A percentile compares a stretch with the other conserved stretches of the same genome.
phyloP scores from a whole-genome alignment of 2,888 invertebrate genomes.

The Liodrosophila aerea region DNA sequence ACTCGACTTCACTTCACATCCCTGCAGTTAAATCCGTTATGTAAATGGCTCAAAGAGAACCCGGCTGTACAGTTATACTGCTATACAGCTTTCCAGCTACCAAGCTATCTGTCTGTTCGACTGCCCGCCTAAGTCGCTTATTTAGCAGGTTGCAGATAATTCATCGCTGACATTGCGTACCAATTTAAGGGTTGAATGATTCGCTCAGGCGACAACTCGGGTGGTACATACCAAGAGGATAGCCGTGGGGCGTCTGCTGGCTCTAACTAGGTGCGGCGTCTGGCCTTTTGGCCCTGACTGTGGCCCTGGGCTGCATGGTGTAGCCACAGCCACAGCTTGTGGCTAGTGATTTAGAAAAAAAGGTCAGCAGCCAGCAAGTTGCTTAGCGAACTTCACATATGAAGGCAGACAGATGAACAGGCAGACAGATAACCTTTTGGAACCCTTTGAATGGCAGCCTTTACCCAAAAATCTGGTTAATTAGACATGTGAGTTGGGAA shows the following conservation, averaged over 20 bases:
- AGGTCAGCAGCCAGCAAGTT: conserved; percentile 65
- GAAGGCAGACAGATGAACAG: conserved; percentile 11
- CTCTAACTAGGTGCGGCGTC: conserved; percentile 60
- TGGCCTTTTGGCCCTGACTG: conserved; percentile 51
- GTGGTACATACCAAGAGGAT: conserved; percentile 13
- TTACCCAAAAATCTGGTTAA: conserved; percentile 51
- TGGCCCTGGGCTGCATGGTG: conserved; percentile 38
- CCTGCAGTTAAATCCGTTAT: conserved; percentile 32
- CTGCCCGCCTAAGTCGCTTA: conserved; percentile 55
- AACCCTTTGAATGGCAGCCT: conserved; percentile 1
- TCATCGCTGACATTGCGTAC: conserved; percentile 78
- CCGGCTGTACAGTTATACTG: not conserved
- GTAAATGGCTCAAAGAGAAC: conserved; percentile 59
- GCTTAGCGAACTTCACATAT: conserved; percentile 53
- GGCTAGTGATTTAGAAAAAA: conserved; percentile 72
- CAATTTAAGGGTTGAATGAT: conserved; percentile 79
- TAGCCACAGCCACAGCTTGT: conserved; percentile 47
- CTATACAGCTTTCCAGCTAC: not conserved
- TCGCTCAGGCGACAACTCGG: conserved; percentile 38
- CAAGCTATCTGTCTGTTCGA: conserved; percentile 5
- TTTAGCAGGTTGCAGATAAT: conserved; percentile 79
- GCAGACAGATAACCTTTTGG: conserved; percentile 23
- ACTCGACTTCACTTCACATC: conserved; percentile 8
- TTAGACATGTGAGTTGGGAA: conserved; percentile 73
- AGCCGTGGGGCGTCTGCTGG: conserved; percentile 27